Conservation (phyloP, 64 coral and sea anemone genomes). For the Montipora efflorescens region DNA sequence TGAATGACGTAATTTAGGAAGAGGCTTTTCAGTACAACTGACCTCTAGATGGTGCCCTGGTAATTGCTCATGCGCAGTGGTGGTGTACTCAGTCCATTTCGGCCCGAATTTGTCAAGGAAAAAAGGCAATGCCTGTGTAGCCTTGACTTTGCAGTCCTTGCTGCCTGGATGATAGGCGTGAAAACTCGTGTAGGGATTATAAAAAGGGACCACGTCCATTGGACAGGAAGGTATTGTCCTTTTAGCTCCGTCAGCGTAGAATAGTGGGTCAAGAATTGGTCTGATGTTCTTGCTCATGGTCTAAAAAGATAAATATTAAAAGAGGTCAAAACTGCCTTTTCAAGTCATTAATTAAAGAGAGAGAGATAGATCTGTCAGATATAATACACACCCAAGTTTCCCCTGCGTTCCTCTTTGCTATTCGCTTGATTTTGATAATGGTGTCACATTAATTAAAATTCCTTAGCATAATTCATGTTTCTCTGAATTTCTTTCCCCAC, state of each 20-base stretch:
- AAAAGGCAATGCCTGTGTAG: conserved; percentile 18
- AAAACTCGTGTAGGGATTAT: background rate
- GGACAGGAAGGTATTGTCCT: conserved; percentile 6
- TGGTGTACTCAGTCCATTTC: conserved; percentile 44
- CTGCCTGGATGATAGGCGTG: background rate
- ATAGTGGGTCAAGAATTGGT: background rate
- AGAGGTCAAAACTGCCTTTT: too few species aligned
- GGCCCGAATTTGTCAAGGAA: conserved; percentile 51
- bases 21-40: background rate
- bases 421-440: too few species aligned
- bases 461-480: too few species aligned
- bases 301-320: background rate
- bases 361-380: too few species aligned
- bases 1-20: background rate
- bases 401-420: too few species aligned
- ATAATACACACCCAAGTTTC: too few species aligned
- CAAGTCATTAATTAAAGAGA: too few species aligned
- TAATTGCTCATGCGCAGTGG: conserved; percentile 35
- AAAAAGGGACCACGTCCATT: background rate
- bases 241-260: conserved; percentile 8
- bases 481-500: too few species aligned
- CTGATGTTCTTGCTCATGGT: conserved; percentile 1
- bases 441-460: too few species aligned
- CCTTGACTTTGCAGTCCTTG: conserved; percentile 4
- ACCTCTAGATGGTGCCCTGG: conserved; percentile 54